A percentile compares a stretch with the other conserved stretches of the same genome.
Evolutionary conservation across 2,888 invertebrate species (phyloP).

Genomic region (Drosophila greeni): DNA sequence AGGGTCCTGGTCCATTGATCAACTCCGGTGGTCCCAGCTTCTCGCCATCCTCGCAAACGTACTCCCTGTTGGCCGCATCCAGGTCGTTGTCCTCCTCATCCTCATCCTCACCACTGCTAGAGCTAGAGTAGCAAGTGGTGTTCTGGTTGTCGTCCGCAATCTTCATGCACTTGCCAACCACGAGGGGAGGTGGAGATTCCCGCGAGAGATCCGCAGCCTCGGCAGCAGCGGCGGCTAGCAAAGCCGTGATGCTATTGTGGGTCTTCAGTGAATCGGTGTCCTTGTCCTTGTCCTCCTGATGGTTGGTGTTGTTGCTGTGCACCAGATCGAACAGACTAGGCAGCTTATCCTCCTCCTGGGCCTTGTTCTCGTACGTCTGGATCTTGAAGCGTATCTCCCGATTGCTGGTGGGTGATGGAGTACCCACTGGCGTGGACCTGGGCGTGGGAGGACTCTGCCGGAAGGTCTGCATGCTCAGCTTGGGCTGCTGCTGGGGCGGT

Average conservation of each 20-base stretch:
- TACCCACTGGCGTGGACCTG: conserved; percentile 51
- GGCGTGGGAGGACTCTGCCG: conserved; percentile 67
- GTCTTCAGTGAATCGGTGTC: conserved; percentile 15
- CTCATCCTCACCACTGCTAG: conserved; percentile 72
- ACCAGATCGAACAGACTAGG: conserved; percentile 87
- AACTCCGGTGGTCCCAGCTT: conserved; percentile 78
- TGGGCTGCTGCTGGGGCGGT: conserved; percentile 65
- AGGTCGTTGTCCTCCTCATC: conserved; percentile 67
- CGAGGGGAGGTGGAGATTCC: conserved; percentile 66
- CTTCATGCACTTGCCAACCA: conserved; percentile 77
- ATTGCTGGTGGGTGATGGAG: conserved; percentile 59
- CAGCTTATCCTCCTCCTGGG: conserved; percentile 77
- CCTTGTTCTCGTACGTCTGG: conserved; percentile 77
- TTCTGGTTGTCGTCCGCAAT: conserved; percentile 61
- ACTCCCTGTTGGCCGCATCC: conserved; percentile 72
- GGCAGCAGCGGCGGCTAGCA: conserved; percentile 56
- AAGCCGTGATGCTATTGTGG: conserved; percentile 50
- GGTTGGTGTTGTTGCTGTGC: conserved; percentile 83
- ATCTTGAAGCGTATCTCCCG: conserved; percentile 78
- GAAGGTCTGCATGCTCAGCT: conserved; percentile 75
- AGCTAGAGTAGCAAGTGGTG: conserved; percentile 74
- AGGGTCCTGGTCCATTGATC: conserved; percentile 78
- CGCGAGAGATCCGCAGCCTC: conserved; percentile 52
- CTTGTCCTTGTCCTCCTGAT: conserved; percentile 55
- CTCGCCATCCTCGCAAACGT: conserved; percentile 78